A percentile compares a stretch with the other conserved stretches of the same genome.
Evolutionary conservation across 2,797 vertebrate species (phyloP).

Genomic region (Hemibagrus guttatus): DNA sequence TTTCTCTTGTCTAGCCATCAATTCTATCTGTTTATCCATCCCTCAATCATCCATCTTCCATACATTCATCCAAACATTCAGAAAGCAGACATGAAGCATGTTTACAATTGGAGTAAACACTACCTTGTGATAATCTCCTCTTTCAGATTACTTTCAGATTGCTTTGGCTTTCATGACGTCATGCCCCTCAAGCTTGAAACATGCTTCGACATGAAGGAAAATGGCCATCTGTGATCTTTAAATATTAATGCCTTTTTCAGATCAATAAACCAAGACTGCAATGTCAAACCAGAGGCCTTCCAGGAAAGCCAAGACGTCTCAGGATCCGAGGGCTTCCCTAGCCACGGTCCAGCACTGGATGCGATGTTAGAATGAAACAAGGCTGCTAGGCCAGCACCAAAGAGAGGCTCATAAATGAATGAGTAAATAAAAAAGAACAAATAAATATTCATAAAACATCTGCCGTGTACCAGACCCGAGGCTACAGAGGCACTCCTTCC

Average conservation of each 20-base stretch:
- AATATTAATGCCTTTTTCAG: constrained; percentile 58
- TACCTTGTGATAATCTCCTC: constrained; percentile 10
- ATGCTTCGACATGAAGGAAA: constrained; percentile 41
- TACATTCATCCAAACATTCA: neutral
- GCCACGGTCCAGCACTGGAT: constrained; percentile 15
- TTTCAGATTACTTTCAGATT: constrained; percentile 31
- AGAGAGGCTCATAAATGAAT: constrained; percentile 35
- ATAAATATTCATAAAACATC: constrained; percentile 51
- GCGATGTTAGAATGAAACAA: neutral
- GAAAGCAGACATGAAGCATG: neutral
- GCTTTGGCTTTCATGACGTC: constrained; percentile 10
- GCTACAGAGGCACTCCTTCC: neutral
- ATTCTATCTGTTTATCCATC: constrained; percentile 15
- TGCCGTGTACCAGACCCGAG: constrained; percentile 26
- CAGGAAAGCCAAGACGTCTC: constrained; percentile 20
- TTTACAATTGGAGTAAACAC: neutral
- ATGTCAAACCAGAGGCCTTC: constrained; percentile 45
- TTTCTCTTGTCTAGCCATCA: neutral
- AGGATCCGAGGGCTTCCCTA: constrained; percentile 18
- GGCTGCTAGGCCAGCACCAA: neutral
- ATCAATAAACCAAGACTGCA: constrained; percentile 57
- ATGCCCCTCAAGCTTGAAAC: constrained; percentile 32
- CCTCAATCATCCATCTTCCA: constrained; percentile 1
- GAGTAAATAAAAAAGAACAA: constrained; percentile 40
- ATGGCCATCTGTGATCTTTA: constrained; percentile 57